These are phyloP conservation scores for Drosophila ananassae DNA, from an alignment of 1,140 invertebrate genomes.

Conservation along the genomic window DNA sequence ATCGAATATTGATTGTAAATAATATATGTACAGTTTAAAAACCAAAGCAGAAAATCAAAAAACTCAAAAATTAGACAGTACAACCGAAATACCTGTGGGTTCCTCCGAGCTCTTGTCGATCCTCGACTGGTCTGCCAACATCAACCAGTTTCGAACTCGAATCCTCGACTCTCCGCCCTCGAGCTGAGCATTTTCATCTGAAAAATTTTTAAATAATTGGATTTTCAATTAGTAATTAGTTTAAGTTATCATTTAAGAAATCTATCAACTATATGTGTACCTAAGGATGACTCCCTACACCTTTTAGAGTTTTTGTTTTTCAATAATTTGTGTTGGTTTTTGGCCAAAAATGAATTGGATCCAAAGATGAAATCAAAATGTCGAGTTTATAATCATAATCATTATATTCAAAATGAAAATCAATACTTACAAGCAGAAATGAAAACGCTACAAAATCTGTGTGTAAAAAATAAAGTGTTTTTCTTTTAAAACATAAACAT, in stretches of 20 bases:
- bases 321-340: constrained; percentile 26
- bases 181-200: constrained; percentile 59
- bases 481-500: constrained; percentile 4
- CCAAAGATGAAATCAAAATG: constrained; percentile 22
- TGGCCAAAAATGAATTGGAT: constrained; percentile 3
- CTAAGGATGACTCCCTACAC: constrained; percentile 49
- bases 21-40: neutral
- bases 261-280: constrained; percentile 38
- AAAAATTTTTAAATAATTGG: constrained; percentile 25
- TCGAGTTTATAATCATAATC: neutral
- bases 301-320: constrained; percentile 13
- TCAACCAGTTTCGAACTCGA: constrained; percentile 80
- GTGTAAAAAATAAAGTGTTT: constrained; percentile 52
- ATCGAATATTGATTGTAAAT: neutral
- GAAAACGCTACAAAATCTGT: constrained; percentile 61
- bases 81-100: constrained; percentile 61
- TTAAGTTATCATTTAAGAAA: neutral
- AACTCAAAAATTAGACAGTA: constrained; percentile 8
- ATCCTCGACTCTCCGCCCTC: constrained; percentile 74
- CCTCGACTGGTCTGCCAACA: constrained; percentile 81
- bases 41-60: constrained; percentile 17
- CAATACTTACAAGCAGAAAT: constrained; percentile 76
- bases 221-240: constrained; percentile 7
- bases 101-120: constrained; percentile 62
- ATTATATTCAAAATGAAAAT: constrained; percentile 39